These are phyloP conservation scores for Oriolus oriolus DNA, from an alignment of 2,113 vertebrate species.

Conservation along the genomic window DNA sequence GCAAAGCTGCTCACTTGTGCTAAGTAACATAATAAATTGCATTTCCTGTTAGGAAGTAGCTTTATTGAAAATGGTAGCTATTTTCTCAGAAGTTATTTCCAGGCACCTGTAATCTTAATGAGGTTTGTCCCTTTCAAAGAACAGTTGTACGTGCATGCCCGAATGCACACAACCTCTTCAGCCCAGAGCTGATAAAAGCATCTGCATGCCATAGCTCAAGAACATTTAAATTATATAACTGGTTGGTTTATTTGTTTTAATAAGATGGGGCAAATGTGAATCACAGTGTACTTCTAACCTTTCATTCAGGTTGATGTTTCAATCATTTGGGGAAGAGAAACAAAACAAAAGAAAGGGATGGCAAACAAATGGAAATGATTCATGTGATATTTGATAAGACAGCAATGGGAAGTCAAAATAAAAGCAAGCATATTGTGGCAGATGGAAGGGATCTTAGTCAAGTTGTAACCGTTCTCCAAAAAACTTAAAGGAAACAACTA, in stretches of 20 bases:
- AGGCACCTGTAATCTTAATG: conserved; percentile 78
- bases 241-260: conserved; percentile 73
- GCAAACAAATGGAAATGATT: conserved; percentile 74
- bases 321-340: conserved; percentile 80
- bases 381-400: conserved; percentile 74
- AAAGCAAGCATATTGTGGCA: conserved; percentile 75
- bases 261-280: conserved; percentile 67
- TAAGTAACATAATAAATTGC: conserved; percentile 63
- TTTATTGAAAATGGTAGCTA: conserved; percentile 74
- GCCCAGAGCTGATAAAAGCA: conserved; percentile 77
- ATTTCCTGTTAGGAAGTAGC: conserved; percentile 68
- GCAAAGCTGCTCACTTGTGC: background rate
- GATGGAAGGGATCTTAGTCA: conserved; percentile 72
- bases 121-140: conserved; percentile 77
- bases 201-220: conserved; percentile 64
- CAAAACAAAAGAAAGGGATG: conserved; percentile 65
- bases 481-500: conserved; percentile 70
- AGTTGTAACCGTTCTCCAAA: conserved; percentile 62
- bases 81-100: conserved; percentile 70
- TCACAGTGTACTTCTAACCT: conserved; percentile 70
- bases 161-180: conserved; percentile 67
- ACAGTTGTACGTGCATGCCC: conserved; percentile 68
- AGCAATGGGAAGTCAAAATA: conserved; percentile 74
- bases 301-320: conserved; percentile 73
- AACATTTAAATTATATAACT: conserved; percentile 44